Evolutionary conservation across 2,888 invertebrate genomes (phyloP).

Genomic region (Icerya purchasi): DNA sequence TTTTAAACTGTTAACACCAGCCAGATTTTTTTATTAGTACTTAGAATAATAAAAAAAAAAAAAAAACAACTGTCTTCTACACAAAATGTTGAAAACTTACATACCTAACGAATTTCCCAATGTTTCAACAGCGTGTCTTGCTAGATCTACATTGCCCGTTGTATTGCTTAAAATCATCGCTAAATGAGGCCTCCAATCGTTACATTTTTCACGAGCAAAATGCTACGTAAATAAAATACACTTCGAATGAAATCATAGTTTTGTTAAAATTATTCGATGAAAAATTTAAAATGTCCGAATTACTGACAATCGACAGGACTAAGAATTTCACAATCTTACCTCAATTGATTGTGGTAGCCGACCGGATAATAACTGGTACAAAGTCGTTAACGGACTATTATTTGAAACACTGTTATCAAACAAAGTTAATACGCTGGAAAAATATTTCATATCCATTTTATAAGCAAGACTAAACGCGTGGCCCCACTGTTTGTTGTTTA

Average conservation of each 20-base stretch:
- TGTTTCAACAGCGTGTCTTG: conserved; percentile 49
- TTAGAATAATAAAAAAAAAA: no score
- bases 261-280: conserved; percentile 18
- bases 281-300: not conserved
- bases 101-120: conserved; percentile 41
- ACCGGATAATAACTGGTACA: conserved; percentile 78
- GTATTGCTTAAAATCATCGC: conserved; percentile 85
- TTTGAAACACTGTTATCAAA: conserved; percentile 65
- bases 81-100: no score
- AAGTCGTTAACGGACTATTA: conserved; percentile 74
- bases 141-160: conserved; percentile 48
- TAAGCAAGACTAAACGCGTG: conserved; percentile 80
- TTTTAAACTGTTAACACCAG: no score
- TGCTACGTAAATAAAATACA: conserved; percentile 28
- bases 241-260: not conserved
- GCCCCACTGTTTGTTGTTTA: conserved; percentile 73
- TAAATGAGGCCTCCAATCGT: conserved; percentile 89
- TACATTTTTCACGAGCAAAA: conserved; percentile 51
- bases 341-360: conserved; percentile 49
- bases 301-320: not conserved
- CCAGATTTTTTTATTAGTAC: no score
- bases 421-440: conserved; percentile 67
- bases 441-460: conserved; percentile 62
- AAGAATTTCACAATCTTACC: conserved; percentile 18
- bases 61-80: no score